These are phyloP conservation scores for Germaria angustata DNA, from an alignment of 2,888 invertebrate species.

Conservation along the genomic window DNA sequence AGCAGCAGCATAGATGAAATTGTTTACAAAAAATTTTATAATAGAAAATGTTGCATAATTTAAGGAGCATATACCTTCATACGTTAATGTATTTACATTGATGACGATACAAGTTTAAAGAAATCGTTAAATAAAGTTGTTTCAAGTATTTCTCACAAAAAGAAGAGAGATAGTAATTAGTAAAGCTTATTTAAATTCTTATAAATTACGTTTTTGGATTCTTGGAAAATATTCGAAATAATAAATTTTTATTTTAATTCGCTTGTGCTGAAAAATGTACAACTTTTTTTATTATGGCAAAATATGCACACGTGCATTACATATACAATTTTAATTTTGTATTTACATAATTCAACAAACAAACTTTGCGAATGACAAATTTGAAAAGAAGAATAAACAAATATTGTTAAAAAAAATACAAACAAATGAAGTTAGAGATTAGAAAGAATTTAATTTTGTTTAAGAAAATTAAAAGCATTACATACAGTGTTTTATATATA, in stretches of 20 bases:
- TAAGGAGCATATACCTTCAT: background rate
- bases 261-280: background rate
- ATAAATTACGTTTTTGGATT: background rate
- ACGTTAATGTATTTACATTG: background rate
- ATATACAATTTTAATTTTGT: too few species aligned
- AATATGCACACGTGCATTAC: background rate
- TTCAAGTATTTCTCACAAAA: background rate
- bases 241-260: background rate
- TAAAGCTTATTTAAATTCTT: background rate
- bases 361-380: background rate
- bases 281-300: background rate
- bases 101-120: background rate
- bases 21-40: background rate
- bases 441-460: too few species aligned
- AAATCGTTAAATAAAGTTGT: background rate
- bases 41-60: constrained; percentile 24
- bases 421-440: too few species aligned
- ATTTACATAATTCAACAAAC: background rate
- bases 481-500: too few species aligned
- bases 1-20: background rate
- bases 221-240: background rate
- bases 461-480: too few species aligned
- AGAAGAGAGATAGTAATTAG: background rate
- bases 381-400: background rate
- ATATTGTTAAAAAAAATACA: background rate